Conservation (phyloP, 2,888 invertebrate genomes). For the Heliothis peltigera region DNA sequence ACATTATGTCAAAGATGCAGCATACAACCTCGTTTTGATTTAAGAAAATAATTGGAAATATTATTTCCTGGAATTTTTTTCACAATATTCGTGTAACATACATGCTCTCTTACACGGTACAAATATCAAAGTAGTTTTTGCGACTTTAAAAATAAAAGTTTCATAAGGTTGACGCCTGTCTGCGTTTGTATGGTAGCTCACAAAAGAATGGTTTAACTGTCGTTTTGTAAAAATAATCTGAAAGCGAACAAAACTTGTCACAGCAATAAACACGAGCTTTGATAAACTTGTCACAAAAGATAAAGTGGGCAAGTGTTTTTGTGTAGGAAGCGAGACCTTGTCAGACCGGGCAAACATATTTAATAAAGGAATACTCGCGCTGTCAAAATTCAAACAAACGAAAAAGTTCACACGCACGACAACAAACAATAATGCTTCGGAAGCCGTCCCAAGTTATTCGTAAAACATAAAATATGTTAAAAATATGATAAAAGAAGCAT, state of each 20-base stretch:
- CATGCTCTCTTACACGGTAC: too few species aligned
- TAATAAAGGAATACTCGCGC: slow-evolving; percentile 4
- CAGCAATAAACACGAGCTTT: slow-evolving; percentile 1
- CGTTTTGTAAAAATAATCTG: slow-evolving; percentile 1
- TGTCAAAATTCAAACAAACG: slow-evolving; percentile 15
- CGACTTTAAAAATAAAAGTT: too few species aligned
- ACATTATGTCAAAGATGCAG: too few species aligned
- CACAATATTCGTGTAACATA: too few species aligned
- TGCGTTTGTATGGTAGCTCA: not conserved
- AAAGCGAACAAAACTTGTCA: slow-evolving; percentile 2
- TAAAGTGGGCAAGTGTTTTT: not conserved
- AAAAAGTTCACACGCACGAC: slow-evolving; percentile 28
- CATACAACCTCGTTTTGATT: too few species aligned
- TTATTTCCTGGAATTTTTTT: too few species aligned
- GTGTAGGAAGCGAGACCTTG: not conserved
- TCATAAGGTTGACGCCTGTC: not conserved
- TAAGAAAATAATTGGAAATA: too few species aligned
- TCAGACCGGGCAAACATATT: slow-evolving; percentile 2
- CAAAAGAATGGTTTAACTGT: not conserved
- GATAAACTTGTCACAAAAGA: not conserved
- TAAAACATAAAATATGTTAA: slow-evolving; percentile 55
- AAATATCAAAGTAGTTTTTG: too few species aligned
- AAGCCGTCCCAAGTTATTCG: slow-evolving; percentile 41
- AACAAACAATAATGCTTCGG: slow-evolving; percentile 40
- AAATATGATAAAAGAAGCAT: slow-evolving; percentile 50